Conservation (phyloP, 1,140 invertebrate species). For the Zaprionus ornatus region DNA sequence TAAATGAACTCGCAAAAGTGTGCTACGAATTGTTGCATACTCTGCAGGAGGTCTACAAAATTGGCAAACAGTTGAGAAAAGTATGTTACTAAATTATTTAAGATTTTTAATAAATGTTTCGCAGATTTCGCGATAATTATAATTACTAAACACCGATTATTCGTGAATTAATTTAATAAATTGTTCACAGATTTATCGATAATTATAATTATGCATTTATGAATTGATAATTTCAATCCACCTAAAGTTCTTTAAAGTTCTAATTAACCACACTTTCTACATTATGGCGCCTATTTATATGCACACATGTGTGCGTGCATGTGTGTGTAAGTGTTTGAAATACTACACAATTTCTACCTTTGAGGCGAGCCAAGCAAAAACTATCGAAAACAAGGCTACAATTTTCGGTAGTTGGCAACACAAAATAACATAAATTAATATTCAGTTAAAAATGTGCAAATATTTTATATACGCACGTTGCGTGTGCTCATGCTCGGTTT, state of each 20-base stretch:
- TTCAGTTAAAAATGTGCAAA: constrained; percentile 76
- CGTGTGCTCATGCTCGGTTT: constrained; percentile 16
- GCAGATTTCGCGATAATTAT: not conserved
- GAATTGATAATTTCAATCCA: not conserved
- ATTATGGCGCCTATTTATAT: not conserved
- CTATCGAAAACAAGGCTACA: not conserved
- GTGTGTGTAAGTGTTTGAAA: not conserved
- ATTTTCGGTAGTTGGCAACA: constrained; percentile 31
- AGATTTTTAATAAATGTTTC: not conserved
- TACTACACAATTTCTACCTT: not conserved
- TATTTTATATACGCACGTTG: constrained; percentile 60
- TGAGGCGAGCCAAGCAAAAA: not conserved
- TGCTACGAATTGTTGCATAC: not conserved
- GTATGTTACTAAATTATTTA: too few species aligned
- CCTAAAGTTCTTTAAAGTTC: not conserved
- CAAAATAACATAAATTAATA: constrained; percentile 76
- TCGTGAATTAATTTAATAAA: not conserved
- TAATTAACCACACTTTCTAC: not conserved
- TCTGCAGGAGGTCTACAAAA: not conserved
- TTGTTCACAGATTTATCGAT: not conserved
- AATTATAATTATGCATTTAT: too few species aligned
- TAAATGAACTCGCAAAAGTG: constrained; percentile 11
- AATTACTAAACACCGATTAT: too few species aligned
- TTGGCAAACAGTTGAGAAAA: too few species aligned
- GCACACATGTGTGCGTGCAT: not conserved